These are phyloP conservation scores for Oncorhynchus keta DNA, from an alignment of 2,113 vertebrate genomes.

Conservation along the genomic window DNA sequence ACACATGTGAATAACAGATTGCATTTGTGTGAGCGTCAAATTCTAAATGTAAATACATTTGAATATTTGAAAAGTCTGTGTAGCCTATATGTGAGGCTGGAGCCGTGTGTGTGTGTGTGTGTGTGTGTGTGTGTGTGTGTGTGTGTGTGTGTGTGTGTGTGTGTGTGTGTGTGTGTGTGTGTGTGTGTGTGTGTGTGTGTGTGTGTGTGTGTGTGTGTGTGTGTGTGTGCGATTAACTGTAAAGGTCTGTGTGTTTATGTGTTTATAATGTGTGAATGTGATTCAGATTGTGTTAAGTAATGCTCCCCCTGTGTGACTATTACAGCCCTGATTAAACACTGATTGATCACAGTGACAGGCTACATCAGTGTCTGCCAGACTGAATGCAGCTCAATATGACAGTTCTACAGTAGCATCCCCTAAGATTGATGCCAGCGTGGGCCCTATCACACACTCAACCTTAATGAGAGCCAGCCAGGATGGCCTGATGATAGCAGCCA, in stretches of 20 bases:
- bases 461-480: constrained; percentile 38
- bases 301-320: constrained; percentile 33
- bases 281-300: neutral
- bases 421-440: constrained; percentile 13
- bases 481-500: constrained; percentile 32
- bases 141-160: neutral
- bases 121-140: neutral
- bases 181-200: neutral
- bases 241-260: neutral
- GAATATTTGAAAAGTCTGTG: too few relatives aligned
- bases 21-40: neutral
- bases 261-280: neutral
- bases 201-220: too few relatives aligned
- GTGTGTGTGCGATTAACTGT: neutral
- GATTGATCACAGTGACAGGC: constrained; percentile 59
- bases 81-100: too few relatives aligned
- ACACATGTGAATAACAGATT: too few relatives aligned
- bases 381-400: constrained; percentile 37
- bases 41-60: too few relatives aligned
- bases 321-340: constrained; percentile 44
- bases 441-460: constrained; percentile 39
- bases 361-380: constrained; percentile 43
- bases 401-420: constrained; percentile 6
- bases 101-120: neutral
- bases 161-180: too few relatives aligned